These are phyloP conservation scores for Physella acuta DNA, from an alignment of 1,140 invertebrate genomes.

Conservation along the genomic window DNA sequence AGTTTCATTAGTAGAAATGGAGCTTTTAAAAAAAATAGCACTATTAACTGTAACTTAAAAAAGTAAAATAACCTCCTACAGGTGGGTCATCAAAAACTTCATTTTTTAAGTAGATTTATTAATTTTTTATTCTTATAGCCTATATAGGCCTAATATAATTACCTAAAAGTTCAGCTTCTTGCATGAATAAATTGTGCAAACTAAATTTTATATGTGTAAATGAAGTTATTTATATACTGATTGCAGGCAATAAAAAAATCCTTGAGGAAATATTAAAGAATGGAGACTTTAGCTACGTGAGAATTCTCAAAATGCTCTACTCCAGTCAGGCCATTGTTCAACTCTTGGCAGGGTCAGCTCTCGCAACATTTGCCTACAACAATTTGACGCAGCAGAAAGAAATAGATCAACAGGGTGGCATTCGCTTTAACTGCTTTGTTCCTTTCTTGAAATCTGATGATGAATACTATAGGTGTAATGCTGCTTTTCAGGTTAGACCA, in stretches of 20 bases:
- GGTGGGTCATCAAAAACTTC: too few species aligned
- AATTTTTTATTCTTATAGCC: too few species aligned
- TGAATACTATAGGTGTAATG: constrained; percentile 52
- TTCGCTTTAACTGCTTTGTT: constrained; percentile 54
- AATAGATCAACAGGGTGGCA: constrained; percentile 55
- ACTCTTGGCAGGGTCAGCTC: constrained; percentile 50
- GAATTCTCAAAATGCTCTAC: constrained; percentile 57
- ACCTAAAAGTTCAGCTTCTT: too few species aligned
- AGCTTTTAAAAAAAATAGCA: too few species aligned
- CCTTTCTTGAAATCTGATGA: constrained; percentile 54
- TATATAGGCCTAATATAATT: too few species aligned
- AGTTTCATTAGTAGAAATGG: too few species aligned
- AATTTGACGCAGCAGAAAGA: constrained; percentile 54
- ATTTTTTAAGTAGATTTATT: too few species aligned
- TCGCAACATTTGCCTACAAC: constrained; percentile 58
- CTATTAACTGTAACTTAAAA: too few species aligned
- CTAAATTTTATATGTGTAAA: too few species aligned
- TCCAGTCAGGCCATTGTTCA: constrained; percentile 45
- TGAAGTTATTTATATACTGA: too few species aligned
- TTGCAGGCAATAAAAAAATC: constrained; percentile 52
- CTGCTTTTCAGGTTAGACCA: constrained; percentile 54
- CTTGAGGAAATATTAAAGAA: constrained; percentile 49
- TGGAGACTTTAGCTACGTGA: constrained; percentile 54
- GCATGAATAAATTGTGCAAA: too few species aligned
- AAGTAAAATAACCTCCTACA: too few species aligned